Base-by-base conservation (phyloP, 1,140 invertebrate genomes). In the Atopsyche davidsoni region DNA sequence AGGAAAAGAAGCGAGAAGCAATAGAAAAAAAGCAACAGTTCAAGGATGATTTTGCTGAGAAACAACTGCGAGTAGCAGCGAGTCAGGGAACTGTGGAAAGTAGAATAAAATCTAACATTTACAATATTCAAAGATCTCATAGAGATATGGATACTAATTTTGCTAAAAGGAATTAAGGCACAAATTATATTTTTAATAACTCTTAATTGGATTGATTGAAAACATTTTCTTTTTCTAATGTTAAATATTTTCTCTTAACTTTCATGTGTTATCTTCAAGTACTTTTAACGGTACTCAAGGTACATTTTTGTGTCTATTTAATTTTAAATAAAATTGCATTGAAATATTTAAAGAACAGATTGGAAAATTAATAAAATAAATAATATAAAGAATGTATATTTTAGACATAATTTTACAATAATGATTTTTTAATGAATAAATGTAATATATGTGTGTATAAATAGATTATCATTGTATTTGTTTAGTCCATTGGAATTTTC, bases 91-190 rank as follows among this genome's bases (percentile, higher is more conserved):
- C 80, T 13, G 77, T 91, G 1, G 86, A 85, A 61, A 79, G 82
- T 52, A 73, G 88, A 62, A 84, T 92, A 32, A 87, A 83, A 60
- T 77, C 86, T 16, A 92, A 90, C 62, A 77, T 85, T 14, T 87
- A 89, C 64, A 88, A 86, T 60, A 86, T 90, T 44, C 88, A 92
- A 64, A 72, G 84, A 49, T 79, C 77, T 1, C 72, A 72, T 10
- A 60, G 64, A 23, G 70, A 81, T 16, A 87, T 88, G 85, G 75
- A 83, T 60, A 72, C 73, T 11, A 81, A 87, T 71, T 88, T 88
- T 76, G 82, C 81, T 0, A 77, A 73, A 53, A 72, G 75, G 56
- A 77, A 62, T 56, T 60, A n/a, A n/a, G n/a, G n/a, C n/a, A n/a
- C n/a, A n/a, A n/a, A n/a, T n/a, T n/a, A n/a, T n/a, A n/a, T n/a